Conservation (phyloP, 2,888 invertebrate genomes). For the Toxonevra muliebris region DNA sequence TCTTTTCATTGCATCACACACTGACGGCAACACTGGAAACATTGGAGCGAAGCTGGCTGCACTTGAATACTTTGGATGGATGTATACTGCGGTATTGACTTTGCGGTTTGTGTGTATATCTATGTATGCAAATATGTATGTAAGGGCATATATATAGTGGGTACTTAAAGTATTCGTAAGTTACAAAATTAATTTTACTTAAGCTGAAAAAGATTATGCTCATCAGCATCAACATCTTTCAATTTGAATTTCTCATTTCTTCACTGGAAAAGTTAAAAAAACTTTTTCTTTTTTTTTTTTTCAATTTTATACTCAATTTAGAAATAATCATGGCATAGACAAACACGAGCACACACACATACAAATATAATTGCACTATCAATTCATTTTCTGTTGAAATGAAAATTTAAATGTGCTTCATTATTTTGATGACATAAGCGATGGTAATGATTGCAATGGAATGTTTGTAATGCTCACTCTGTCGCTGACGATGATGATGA, state of each 20-base stretch:
- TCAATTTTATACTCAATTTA: too few species aligned
- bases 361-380: too few species aligned
- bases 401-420: conserved; percentile 8
- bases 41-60: neutral
- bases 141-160: neutral
- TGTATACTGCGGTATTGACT: neutral
- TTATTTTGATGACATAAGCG: conserved; percentile 24
- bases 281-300: neutral
- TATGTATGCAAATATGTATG: neutral
- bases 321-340: too few species aligned
- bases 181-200: conserved; percentile 21
- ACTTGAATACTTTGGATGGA: neutral
- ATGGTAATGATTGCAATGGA: conserved; percentile 13
- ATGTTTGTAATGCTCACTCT: neutral
- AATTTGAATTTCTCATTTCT: neutral
- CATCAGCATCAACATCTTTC: neutral
- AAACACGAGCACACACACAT: too few species aligned
- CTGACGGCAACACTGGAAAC: too few species aligned
- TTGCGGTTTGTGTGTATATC: neutral
- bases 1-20: neutral
- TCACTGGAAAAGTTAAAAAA: too few species aligned
- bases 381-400: too few species aligned
- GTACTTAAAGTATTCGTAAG: conserved; percentile 1
- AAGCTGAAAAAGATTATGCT: conserved; percentile 3
- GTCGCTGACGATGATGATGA: conserved; percentile 1